phyloP scores from a whole-genome alignment of 2,113 vertebrate species.

The Chamaetylas fuelleborni region DNA sequence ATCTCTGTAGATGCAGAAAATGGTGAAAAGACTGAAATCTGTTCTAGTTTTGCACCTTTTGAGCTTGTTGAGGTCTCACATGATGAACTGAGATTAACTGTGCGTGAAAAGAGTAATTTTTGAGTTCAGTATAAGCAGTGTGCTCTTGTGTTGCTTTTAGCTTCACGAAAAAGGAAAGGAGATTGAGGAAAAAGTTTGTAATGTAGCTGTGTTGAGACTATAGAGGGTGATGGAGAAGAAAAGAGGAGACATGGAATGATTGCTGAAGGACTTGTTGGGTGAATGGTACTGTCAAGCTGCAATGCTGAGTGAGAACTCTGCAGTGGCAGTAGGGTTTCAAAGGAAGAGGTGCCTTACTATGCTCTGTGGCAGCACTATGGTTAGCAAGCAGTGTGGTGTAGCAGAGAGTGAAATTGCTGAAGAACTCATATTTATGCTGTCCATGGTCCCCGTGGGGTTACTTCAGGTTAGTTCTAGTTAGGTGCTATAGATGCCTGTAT shows the following conservation, averaged over 20 bases:
- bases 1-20: not conserved
- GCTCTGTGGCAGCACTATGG: not conserved
- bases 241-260: not conserved
- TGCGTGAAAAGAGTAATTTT: not conserved
- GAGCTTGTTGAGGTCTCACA: not conserved
- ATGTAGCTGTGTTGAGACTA: not conserved
- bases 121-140: not conserved
- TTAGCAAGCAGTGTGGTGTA: not conserved
- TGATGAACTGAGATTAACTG: not conserved
- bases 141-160: not conserved
- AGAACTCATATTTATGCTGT: not conserved
- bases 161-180: not conserved
- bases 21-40: not conserved
- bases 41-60: not conserved
- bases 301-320: not conserved
- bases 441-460: fast-evolving
- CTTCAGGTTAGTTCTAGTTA: not conserved
- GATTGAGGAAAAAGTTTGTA: not conserved
- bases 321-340: not conserved
- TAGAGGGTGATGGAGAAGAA: not conserved
- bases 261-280: not conserved
- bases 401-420: not conserved
- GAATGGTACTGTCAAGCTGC: not conserved
- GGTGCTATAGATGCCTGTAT: not conserved
- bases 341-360: not conserved